phyloP scores from a whole-genome alignment of 2,888 invertebrate genomes.

The Coenonympha glycerion region DNA sequence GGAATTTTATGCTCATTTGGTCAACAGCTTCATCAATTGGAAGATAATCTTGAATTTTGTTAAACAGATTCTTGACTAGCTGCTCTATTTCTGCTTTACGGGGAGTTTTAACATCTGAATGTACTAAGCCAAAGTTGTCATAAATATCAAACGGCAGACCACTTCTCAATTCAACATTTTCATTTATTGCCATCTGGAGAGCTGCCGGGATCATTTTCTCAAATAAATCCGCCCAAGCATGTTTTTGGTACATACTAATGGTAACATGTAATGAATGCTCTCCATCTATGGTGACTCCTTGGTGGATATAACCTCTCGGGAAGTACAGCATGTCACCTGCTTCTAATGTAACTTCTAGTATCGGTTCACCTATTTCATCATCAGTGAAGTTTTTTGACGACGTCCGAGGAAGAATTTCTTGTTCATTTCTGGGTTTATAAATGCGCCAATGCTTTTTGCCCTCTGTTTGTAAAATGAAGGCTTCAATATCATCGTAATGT shows the following conservation, averaged over 20 bases:
- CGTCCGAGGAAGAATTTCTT: slow-evolving; percentile 84
- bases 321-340: slow-evolving; percentile 96
- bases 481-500: slow-evolving; percentile 99
- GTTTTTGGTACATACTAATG: slow-evolving; percentile 92
- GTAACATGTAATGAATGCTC: slow-evolving; percentile 96
- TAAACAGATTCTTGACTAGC: slow-evolving; percentile 74
- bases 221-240: slow-evolving; percentile 92
- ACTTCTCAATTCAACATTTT: slow-evolving; percentile 81
- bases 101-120: slow-evolving; percentile 70
- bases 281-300: slow-evolving; percentile 85
- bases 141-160: slow-evolving; percentile 89
- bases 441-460: slow-evolving; percentile 96
- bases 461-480: slow-evolving; percentile 96
- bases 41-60: slow-evolving; percentile 75
- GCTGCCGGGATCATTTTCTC: slow-evolving; percentile 87
- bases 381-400: slow-evolving; percentile 88
- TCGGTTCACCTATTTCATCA: slow-evolving; percentile 84
- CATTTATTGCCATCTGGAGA: slow-evolving; percentile 81
- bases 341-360: slow-evolving; percentile 85
- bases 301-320: slow-evolving; percentile 91
- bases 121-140: slow-evolving; percentile 82
- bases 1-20: slow-evolving; percentile 87
- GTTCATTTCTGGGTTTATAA: slow-evolving; percentile 83
- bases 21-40: slow-evolving; percentile 89
- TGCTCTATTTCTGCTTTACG: slow-evolving; percentile 68